Evolutionary conservation across 2,888 invertebrate genomes (phyloP).

Genomic region (Eurytoma californica): DNA sequence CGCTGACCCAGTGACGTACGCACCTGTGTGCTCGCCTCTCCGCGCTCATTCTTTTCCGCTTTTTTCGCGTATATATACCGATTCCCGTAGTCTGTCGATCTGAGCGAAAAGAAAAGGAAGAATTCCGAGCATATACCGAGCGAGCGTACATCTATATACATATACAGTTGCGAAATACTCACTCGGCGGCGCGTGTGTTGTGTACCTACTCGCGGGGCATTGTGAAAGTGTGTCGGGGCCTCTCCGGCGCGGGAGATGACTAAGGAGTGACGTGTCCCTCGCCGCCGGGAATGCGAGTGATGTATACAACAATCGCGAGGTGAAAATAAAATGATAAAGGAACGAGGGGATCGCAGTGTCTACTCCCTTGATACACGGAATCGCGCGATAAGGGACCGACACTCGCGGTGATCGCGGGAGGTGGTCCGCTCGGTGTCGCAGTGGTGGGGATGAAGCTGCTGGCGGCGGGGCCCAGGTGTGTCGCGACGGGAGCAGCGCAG

Average conservation of each 20-base stretch:
- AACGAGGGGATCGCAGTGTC: not conserved
- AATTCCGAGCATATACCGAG: too few species aligned
- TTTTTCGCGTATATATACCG: too few species aligned
- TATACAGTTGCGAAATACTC: too few species aligned
- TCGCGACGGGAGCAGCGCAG: too few species aligned
- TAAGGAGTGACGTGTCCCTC: slow-evolving; percentile 43
- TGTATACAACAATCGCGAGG: not conserved
- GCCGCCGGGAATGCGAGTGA: not conserved
- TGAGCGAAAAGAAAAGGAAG: too few species aligned
- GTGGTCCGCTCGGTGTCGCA: not conserved
- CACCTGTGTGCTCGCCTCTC: too few species aligned
- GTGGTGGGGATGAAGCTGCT: not conserved
- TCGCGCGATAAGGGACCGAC: slow-evolving; percentile 4
- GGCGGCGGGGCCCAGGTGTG: too few species aligned
- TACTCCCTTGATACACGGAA: not conserved
- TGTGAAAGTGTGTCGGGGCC: slow-evolving; percentile 51
- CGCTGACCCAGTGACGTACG: not conserved
- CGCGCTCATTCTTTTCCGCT: too few species aligned
- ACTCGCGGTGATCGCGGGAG: not conserved
- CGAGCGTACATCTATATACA: too few species aligned
- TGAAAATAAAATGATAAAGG: too few species aligned
- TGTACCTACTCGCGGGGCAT: not conserved
- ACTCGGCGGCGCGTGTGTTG: too few species aligned
- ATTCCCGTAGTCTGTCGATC: too few species aligned
- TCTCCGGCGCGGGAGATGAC: slow-evolving; percentile 43